Conservation (phyloP, 2,113 vertebrate genomes). For the Perca schrenkii region DNA sequence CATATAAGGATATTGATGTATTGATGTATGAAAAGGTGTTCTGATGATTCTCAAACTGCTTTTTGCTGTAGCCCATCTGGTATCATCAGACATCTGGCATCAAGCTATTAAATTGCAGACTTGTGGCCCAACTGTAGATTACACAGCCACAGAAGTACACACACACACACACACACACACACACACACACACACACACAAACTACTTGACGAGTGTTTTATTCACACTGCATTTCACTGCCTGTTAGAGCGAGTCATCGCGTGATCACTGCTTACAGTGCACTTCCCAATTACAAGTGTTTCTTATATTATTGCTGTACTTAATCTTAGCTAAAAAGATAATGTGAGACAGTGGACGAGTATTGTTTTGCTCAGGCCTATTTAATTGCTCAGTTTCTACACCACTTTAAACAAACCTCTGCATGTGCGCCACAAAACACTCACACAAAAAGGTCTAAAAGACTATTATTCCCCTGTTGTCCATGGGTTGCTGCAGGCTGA, state of each 20-base stretch:
- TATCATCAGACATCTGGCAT: too few species aligned
- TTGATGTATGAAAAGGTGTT: not conserved
- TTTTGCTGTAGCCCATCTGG: not conserved
- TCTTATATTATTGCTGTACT: not conserved
- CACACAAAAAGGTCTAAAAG: not conserved
- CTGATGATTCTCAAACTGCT: not conserved
- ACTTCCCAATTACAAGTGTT: not conserved
- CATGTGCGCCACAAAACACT: not conserved
- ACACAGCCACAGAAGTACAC: not conserved
- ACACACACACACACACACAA: too few species aligned
- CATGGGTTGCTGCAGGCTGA: not conserved
- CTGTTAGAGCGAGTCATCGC: not conserved
- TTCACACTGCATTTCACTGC: not conserved
- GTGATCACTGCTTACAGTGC: not conserved
- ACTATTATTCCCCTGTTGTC: not conserved
- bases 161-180: too few species aligned
- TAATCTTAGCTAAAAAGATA: not conserved
- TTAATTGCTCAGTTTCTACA: not conserved
- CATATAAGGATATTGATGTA: not conserved
- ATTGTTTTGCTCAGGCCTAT: not conserved
- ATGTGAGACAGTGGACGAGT: too few species aligned
- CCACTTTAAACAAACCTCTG: not conserved
- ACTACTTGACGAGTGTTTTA: not conserved
- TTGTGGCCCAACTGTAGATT: not conserved
- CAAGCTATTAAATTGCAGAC: not conserved